Percentiles rank a stretch among this genome's conserved stretches.
These are phyloP conservation scores for Xyrauchen texanus DNA, from an alignment of 2,113 vertebrate species.

Conservation along the genomic window DNA sequence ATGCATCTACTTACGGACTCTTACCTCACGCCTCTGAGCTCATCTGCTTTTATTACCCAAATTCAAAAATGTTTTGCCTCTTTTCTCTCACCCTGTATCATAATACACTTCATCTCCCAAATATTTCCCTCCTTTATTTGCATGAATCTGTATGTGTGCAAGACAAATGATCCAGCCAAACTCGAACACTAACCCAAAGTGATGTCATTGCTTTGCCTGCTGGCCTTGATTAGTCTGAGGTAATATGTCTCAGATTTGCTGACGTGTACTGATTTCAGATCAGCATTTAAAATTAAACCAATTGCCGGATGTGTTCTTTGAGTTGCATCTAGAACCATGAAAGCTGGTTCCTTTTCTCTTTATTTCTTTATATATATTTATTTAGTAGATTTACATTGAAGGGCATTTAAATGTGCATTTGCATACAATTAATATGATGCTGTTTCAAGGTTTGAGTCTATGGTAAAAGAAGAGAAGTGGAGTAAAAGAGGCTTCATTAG, in stretches of 20 bases:
- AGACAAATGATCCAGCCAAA: slow-evolving; percentile 20
- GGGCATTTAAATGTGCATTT: slow-evolving; percentile 29
- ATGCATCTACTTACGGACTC: slow-evolving; percentile 34
- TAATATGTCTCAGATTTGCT: slow-evolving; percentile 39
- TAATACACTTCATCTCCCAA: slow-evolving; percentile 19
- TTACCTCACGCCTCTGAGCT: slow-evolving; percentile 49
- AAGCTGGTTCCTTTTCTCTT: not conserved
- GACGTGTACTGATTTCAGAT: slow-evolving; percentile 2
- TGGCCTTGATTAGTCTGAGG: slow-evolving; percentile 37
- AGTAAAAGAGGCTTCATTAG: slow-evolving; percentile 19
- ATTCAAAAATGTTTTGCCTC: slow-evolving; percentile 3
- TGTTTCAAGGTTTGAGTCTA: slow-evolving; percentile 38
- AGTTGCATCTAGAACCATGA: not conserved
- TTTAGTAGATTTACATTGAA: slow-evolving; percentile 23
- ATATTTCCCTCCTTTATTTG: not conserved
- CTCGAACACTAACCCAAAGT: slow-evolving; percentile 32
- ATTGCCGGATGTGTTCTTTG: slow-evolving; percentile 4
- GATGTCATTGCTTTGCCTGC: slow-evolving; percentile 40
- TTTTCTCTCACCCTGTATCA: slow-evolving; percentile 14
- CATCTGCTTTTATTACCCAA: slow-evolving; percentile 43
- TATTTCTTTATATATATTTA: not conserved
- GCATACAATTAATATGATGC: slow-evolving; percentile 35
- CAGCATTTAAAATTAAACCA: slow-evolving; percentile 4
- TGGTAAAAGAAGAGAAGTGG: slow-evolving; percentile 17
- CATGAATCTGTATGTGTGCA: not conserved